phyloP scores from a whole-genome alignment of 2,888 invertebrate species.

The Hydrotaea diabolus region DNA sequence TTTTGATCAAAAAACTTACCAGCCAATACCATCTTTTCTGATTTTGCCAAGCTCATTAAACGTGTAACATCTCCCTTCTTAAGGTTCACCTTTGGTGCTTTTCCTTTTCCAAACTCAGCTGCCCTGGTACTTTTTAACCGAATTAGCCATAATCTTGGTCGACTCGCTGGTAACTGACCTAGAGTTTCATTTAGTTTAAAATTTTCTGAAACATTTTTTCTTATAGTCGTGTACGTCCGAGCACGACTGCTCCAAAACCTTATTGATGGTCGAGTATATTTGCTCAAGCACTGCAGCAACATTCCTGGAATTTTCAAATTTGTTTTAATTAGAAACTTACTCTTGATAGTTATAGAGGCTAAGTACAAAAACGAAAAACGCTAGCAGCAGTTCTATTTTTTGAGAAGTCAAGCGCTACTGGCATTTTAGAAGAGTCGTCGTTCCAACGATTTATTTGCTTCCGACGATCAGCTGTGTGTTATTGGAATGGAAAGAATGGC shows the following conservation, averaged over 20 bases:
- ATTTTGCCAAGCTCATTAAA: constrained; percentile 74
- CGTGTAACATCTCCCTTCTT: constrained; percentile 73
- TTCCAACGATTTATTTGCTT: no score
- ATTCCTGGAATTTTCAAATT: constrained; percentile 17
- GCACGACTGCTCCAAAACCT: neutral
- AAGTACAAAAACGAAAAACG: no score
- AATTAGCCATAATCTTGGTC: constrained; percentile 41
- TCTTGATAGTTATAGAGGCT: no score
- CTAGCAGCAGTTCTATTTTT: no score
- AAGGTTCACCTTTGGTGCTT: constrained; percentile 69
- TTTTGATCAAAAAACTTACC: constrained; percentile 70
- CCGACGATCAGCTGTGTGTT: no score
- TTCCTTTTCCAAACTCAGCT: constrained; percentile 22
- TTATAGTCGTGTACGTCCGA: neutral
- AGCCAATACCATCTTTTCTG: constrained; percentile 76
- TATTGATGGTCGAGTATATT: constrained; percentile 35
- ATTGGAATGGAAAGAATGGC: no score
- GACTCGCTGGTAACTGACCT: neutral
- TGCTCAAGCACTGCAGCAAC: constrained; percentile 54
- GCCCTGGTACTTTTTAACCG: constrained; percentile 42
- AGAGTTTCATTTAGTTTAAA: neutral
- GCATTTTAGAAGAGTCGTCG: no score
- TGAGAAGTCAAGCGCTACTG: no score
- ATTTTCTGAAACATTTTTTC: neutral
- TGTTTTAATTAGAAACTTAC: no score